Evolutionary conservation across 2,113 vertebrate species (phyloP).

Genomic region (Salvelinus sp.): DNA sequence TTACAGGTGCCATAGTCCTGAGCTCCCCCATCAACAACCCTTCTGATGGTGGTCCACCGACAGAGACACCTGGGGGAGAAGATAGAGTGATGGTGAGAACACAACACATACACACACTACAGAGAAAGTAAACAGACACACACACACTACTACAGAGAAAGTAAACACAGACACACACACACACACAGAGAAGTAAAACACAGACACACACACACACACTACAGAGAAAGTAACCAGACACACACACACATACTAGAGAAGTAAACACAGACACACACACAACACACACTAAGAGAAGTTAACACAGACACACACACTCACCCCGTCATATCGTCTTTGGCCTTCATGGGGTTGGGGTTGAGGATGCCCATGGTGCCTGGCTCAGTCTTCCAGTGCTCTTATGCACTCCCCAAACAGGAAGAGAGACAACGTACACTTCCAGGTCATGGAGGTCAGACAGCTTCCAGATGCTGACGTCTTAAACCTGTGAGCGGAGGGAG

Average conservation of each 20-base stretch:
- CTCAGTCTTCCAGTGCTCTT: conserved; percentile 95
- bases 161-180: too few species aligned
- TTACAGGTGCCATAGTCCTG: conserved; percentile 91
- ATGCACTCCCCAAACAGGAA: conserved; percentile 93
- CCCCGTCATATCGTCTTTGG: conserved; percentile 88
- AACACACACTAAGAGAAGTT: too few species aligned
- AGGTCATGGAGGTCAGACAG: conserved; percentile 91
- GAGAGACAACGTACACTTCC: conserved; percentile 82
- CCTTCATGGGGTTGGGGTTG: conserved; percentile 93
- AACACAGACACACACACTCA: conserved; percentile 52
- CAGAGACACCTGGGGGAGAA: conserved; percentile 79
- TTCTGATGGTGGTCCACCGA: conserved; percentile 94
- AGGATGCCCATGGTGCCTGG: conserved; percentile 88
- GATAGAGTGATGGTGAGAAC: too few species aligned
- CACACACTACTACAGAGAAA: too few species aligned
- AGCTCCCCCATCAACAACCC: conserved; percentile 89
- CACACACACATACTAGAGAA: too few species aligned
- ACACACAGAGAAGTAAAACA: too few species aligned
- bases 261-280: too few species aligned
- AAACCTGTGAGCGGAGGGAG: conserved; percentile 73
- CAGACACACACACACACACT: too few species aligned
- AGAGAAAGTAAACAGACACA: too few species aligned
- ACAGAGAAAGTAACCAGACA: too few species aligned
- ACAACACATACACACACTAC: not conserved
- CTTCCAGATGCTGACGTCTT: conserved; percentile 96